A percentile compares a stretch with the other conserved stretches of the same genome.
Conservation (phyloP, 2,113 vertebrate genomes). For the Oreochromis niloticus region DNA sequence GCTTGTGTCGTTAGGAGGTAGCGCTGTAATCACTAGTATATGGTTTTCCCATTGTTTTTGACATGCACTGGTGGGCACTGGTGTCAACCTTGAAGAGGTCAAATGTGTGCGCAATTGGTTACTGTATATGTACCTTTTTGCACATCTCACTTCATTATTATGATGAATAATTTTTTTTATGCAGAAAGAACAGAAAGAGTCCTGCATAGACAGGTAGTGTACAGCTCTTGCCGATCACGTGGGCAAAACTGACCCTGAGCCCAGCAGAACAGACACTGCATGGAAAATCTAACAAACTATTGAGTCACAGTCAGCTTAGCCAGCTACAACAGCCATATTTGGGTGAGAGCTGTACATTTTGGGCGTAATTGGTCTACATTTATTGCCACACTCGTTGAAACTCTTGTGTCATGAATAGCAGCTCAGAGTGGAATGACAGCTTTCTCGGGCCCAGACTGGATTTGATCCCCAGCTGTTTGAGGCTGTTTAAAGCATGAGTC, state of each 20-base stretch:
- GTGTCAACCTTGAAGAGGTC: neutral
- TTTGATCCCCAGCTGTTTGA: conserved; percentile 49
- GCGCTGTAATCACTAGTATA: neutral
- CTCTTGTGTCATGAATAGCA: conserved; percentile 28
- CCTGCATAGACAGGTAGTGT: neutral
- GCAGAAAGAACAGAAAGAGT: neutral
- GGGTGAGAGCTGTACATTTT: neutral
- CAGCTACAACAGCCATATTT: neutral
- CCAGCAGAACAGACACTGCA: neutral
- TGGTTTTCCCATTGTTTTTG: neutral
- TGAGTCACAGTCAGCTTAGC: neutral
- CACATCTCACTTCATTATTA: neutral
- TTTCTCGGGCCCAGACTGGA: conserved; percentile 24
- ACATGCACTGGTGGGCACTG: neutral
- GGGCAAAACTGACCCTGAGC: neutral
- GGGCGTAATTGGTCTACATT: neutral
- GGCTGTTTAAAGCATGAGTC: conserved; percentile 48
- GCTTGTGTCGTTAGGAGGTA: neutral
- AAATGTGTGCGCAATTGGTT: neutral
- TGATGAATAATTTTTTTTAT: neutral
- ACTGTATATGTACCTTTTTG: neutral
- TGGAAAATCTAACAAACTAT: neutral
- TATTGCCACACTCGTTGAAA: neutral
- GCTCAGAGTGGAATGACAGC: conserved; percentile 25
- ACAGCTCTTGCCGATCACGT: neutral